phyloP scores from a whole-genome alignment of 2,888 invertebrate genomes.

The Xiphydria camelus region DNA sequence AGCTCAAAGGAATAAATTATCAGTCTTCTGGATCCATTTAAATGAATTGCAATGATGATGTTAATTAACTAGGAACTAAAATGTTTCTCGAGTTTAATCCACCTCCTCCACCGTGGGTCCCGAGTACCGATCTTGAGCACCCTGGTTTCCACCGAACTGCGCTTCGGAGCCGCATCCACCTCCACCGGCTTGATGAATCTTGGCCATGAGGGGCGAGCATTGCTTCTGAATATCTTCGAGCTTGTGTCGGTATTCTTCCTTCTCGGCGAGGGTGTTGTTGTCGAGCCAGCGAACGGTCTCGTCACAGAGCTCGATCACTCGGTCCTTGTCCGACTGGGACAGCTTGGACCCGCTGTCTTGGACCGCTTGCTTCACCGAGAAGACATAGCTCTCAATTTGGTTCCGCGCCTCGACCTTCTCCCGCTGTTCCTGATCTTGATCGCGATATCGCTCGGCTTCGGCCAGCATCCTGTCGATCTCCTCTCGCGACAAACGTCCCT shows the following conservation, averaged over 20 bases:
- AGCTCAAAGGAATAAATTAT: too few species aligned
- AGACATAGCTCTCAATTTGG: constrained; percentile 61
- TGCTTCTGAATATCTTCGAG: constrained; percentile 69
- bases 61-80: too few species aligned
- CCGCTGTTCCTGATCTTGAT: constrained; percentile 61
- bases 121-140: too few species aligned
- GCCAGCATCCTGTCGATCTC: constrained; percentile 68
- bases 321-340: constrained; percentile 60
- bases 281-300: constrained; percentile 64
- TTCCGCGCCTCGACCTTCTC: constrained; percentile 62
- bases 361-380: constrained; percentile 85
- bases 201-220: constrained; percentile 42
- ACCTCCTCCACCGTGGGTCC: too few species aligned
- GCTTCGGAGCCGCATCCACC: too few species aligned
- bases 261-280: constrained; percentile 65
- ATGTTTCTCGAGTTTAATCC: too few species aligned
- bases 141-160: too few species aligned
- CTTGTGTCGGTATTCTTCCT: constrained; percentile 66
- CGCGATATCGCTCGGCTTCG: constrained; percentile 59
- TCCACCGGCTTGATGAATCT: constrained; percentile 34
- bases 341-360: constrained; percentile 77
- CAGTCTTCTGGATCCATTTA: too few species aligned
- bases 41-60: too few species aligned
- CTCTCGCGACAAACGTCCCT: constrained; percentile 66
- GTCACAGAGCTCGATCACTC: constrained; percentile 61